Evolutionary conservation across 2,888 invertebrate genomes (phyloP), one percentile per base, ranked within the genome.

Genomic region (Camponotus fellah): DNA sequence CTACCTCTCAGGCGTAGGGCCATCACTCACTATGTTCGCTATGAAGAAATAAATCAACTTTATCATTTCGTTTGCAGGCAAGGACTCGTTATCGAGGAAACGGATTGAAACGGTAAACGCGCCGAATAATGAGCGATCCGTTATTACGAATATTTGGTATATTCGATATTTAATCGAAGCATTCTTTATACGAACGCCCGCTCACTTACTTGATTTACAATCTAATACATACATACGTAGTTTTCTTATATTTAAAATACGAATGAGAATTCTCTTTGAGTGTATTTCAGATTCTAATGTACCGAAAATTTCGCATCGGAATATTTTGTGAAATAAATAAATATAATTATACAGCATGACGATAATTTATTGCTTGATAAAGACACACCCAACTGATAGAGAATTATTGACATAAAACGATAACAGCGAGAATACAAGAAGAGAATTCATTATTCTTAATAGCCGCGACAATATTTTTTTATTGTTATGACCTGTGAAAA

Each of bases 1-100:
- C 94, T 93, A 93, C 94, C 93, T 95, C 97, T 97, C 91, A 97
- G 95, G 95, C 97, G 96, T 93, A 97, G 95, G 94, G 97, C 97
- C 97, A 97, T 97, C 93, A 95, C 96, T 94, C 92, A 86, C 87
- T 89, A 77, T n/a, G 82, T 21, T 81, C 81, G 8, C 62, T 26
- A 26, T 26, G 37, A n/a, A 53, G 53, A 74, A 86, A 83, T 40
- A 85, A 69, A 77, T 32, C 34, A 77, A 53, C 60, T 40, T 37
- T 43, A 46, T 66, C 66, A 46, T 64, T 40, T 56, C 17, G 40
- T 46, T 17, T 60, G 6, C 26, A 46, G 58, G 34, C 5, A 32
- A 68, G n/a, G 68, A 68, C 68, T 53, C 26, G 79, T 72, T 46
- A 58, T 71, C 14, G 60, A 60, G 72, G 46, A 80, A 72, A 80